phyloP scores from a whole-genome alignment of 2,888 invertebrate species.

The Philaethria dido region DNA sequence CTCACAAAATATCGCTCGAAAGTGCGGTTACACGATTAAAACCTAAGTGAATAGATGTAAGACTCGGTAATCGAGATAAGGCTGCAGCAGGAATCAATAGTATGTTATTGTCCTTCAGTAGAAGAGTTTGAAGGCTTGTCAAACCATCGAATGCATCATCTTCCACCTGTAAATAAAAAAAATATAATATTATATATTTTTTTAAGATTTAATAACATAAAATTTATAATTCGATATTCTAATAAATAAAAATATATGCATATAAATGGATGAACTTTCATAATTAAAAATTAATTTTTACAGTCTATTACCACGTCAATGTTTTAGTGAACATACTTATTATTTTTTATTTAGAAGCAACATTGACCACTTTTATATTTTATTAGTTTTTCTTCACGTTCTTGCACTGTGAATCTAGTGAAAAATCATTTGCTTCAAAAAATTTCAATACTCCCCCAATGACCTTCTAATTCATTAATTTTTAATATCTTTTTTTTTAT shows the following conservation, averaged over 20 bases:
- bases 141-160: slow-evolving; percentile 94
- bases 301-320: not conserved
- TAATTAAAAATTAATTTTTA: not conserved
- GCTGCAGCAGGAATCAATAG: slow-evolving; percentile 93
- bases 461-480: too few relatives aligned
- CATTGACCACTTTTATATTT: not conserved
- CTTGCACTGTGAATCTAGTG: too few relatives aligned
- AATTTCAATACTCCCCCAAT: too few relatives aligned
- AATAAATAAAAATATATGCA: not conserved
- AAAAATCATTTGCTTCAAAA: too few relatives aligned
- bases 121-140: slow-evolving; percentile 88
- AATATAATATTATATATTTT: not conserved
- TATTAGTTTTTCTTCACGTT: too few relatives aligned
- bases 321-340: not conserved
- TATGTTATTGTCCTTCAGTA: slow-evolving; percentile 94
- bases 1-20: slow-evolving; percentile 89
- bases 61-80: slow-evolving; percentile 89
- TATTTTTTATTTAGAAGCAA: not conserved
- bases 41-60: slow-evolving; percentile 90
- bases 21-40: slow-evolving; percentile 94
- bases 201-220: not conserved
- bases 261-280: not conserved
- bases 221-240: not conserved
- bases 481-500: too few relatives aligned
- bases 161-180: slow-evolving; percentile 86